These are phyloP conservation scores for Halocaridina rubra DNA, from an alignment of 2,888 invertebrate genomes.

Conservation along the genomic window DNA sequence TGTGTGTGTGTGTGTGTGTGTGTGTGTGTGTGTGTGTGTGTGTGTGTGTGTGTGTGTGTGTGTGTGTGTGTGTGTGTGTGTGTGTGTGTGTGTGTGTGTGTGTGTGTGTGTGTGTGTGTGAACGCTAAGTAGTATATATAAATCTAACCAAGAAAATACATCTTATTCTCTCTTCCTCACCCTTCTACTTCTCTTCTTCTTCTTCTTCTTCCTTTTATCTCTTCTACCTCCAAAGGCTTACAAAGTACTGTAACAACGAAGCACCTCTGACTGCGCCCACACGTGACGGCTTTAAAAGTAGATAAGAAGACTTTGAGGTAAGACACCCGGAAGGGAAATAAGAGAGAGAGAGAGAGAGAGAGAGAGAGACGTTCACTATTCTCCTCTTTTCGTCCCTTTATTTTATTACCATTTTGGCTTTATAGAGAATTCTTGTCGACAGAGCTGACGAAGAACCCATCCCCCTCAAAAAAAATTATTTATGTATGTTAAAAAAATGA, in stretches of 20 bases:
- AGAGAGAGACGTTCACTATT: too few species aligned
- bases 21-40: conserved; percentile 2
- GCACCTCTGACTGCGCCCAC: neutral
- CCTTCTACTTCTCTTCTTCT: neutral
- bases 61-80: neutral
- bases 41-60: conserved; percentile 26
- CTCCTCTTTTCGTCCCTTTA: neutral
- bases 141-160: neutral
- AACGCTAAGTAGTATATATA: neutral
- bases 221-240: neutral
- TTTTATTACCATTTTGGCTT: neutral
- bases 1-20: neutral
- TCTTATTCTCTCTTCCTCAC: neutral
- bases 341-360: too few species aligned
- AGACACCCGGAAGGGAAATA: too few species aligned
- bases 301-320: neutral
- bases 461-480: too few species aligned
- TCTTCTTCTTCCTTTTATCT: neutral
- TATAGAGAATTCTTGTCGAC: neutral
- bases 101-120: neutral
- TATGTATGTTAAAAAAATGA: too few species aligned
- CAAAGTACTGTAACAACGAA: too few species aligned
- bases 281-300: neutral
- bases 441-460: neutral
- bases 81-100: neutral